Base-by-base conservation (phyloP, 2,797 vertebrate species). In the Eulemur mongoz region DNA sequence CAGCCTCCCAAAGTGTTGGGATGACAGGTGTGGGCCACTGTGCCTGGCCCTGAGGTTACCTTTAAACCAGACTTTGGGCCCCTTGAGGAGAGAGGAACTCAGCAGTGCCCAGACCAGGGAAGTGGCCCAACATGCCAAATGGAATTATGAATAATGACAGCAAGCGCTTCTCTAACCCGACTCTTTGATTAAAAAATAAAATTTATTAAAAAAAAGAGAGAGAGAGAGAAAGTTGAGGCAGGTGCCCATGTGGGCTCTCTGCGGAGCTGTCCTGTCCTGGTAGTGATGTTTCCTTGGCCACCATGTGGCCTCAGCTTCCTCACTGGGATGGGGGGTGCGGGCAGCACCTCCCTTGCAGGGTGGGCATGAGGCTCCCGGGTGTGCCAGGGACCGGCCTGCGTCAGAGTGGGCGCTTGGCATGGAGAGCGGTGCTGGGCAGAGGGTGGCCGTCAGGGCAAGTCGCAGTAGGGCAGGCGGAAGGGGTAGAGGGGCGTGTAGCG, bases 391-490 rank as follows among this genome's bases (percentile, higher is more conserved):
- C 12, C 0, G 0, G 63, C 17, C 65, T 45, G 48, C 63, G 89
- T 84, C 57, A 18, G 22, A 54, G 63, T 50, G 52, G 70, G 17
- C 2, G 0, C n/a, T 18, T 18, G 9, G 22, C 43, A 18, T 43
- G 3, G 4, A 25, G 27, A 18, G 15, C 0, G 0, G 22, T 30
- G 50, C 7, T 32, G 27, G n/a, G 9, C 2, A 6, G 11, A 4
- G 32, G 22, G 0, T 0, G 0, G 2, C 7, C 9, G 25, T 98
- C 97, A 99, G 0, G 99, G 99, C 43, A 99, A 85, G 96, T 99
- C 99, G 0, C 98, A 96, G 98, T 99, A 99, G 59, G 99, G 99
- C 92, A 99, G 97, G 35, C 86, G 99, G 89, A 99, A 99, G 0
- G 99, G 99, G 98, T 99, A 99, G 7, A 99, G 98, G 0, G 99